Conservation (phyloP, 2,113 vertebrate species). For the Zingel zingel region DNA sequence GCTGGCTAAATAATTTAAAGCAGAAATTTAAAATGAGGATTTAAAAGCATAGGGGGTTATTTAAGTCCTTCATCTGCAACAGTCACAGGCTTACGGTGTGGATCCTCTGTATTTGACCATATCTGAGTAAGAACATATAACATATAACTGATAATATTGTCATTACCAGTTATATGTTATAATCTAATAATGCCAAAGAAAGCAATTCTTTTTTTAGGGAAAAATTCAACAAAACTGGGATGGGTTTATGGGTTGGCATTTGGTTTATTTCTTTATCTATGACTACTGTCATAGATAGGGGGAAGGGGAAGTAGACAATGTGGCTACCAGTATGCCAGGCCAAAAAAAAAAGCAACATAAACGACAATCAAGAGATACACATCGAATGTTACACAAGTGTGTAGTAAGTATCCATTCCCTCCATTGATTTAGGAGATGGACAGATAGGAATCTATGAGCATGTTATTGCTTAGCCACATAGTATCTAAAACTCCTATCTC, state of each 20-base stretch:
- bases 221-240: not conserved
- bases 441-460: not conserved
- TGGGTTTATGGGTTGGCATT: not conserved
- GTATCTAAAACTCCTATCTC: not conserved
- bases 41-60: constrained; percentile 38
- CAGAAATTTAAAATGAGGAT: constrained; percentile 37
- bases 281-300: too few species aligned
- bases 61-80: constrained; percentile 14
- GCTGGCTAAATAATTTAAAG: constrained; percentile 60
- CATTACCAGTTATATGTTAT: too few species aligned
- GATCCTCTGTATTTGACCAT: not conserved
- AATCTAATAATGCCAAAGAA: not conserved
- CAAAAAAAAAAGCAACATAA: not conserved
- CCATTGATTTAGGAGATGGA: not conserved
- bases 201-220: not conserved
- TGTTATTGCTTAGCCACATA: not conserved
- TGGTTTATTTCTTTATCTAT: not conserved
- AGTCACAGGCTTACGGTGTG: not conserved
- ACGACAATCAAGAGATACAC: not conserved
- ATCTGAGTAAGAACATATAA: not conserved
- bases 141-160: not conserved
- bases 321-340: not conserved
- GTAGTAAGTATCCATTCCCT: not conserved
- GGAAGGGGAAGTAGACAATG: not conserved
- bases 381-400: not conserved